phyloP scores from a whole-genome alignment of 2,113 vertebrate species.

The Dromaius novaehollandiae region DNA sequence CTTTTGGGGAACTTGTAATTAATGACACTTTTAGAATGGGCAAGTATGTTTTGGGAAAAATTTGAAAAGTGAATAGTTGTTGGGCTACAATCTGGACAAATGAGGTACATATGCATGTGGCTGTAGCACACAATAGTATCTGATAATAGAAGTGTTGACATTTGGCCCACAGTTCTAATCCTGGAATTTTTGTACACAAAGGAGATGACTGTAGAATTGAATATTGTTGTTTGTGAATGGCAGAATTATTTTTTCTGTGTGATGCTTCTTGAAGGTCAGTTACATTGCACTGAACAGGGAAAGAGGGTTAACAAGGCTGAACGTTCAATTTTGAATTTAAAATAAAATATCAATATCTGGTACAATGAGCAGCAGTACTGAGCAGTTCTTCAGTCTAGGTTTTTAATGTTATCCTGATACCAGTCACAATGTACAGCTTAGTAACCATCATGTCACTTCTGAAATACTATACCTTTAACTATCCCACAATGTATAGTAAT shows the following conservation, averaged over 20 bases:
- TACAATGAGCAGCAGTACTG: neutral
- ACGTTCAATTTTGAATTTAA: neutral
- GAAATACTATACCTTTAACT: neutral
- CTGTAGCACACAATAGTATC: neutral
- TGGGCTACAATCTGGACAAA: neutral
- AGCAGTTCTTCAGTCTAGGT: neutral
- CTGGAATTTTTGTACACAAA: neutral
- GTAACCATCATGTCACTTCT: neutral
- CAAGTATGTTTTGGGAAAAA: neutral
- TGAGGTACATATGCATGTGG: neutral
- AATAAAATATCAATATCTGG: neutral
- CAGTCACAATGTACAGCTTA: neutral
- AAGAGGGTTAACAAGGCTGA: neutral
- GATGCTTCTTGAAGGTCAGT: neutral
- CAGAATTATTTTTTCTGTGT: neutral
- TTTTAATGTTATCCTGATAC: neutral
- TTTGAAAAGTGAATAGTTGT: neutral
- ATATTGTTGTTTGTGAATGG: neutral
- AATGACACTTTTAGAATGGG: neutral
- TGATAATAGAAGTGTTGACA: neutral
- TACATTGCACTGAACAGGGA: neutral
- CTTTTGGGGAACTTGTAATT: neutral
- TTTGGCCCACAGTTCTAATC: neutral
- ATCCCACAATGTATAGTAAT: neutral
- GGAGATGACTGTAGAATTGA: neutral